Conservation (phyloP, 2,888 invertebrate genomes). For the Cheilosia variabilis region DNA sequence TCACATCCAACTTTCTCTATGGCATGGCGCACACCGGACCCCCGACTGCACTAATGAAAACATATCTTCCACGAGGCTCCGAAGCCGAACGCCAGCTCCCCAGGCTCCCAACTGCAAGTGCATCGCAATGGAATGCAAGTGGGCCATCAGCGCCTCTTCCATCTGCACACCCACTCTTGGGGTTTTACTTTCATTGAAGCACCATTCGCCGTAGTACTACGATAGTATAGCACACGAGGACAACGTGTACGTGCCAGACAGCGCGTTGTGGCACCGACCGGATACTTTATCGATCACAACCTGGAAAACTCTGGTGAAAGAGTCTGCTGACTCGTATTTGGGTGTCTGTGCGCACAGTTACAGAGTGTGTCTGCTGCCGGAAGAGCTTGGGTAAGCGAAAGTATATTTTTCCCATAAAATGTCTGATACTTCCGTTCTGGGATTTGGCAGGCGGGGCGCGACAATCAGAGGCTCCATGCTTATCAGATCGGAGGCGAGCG, state of each 20-base stretch:
- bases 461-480: conserved; percentile 64
- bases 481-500: conserved; percentile 64
- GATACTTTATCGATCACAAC: conserved; percentile 71
- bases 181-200: conserved; percentile 74
- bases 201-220: conserved; percentile 66
- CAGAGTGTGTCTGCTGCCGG: conserved; percentile 51
- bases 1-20: conserved; percentile 55
- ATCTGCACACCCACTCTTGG: conserved; percentile 5
- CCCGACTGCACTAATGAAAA: conserved; percentile 58
- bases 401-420: conserved; percentile 68
- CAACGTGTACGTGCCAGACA: conserved; percentile 70
- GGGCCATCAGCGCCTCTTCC: conserved; percentile 13
- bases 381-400: conserved; percentile 69
- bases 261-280: conserved; percentile 54
- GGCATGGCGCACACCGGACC: not conserved
- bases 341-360: conserved; percentile 34
- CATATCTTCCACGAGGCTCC: conserved; percentile 22
- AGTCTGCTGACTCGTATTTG: conserved; percentile 55
- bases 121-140: conserved; percentile 65
- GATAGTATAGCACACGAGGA: conserved; percentile 37
- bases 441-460: conserved; percentile 34
- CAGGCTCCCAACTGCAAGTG: conserved; percentile 56
- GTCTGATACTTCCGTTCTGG: conserved; percentile 70
- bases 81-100: not conserved
- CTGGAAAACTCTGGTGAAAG: conserved; percentile 39